Evolutionary conservation across 2,888 invertebrate genomes (phyloP).

Genomic region (Hyles lineata): DNA sequence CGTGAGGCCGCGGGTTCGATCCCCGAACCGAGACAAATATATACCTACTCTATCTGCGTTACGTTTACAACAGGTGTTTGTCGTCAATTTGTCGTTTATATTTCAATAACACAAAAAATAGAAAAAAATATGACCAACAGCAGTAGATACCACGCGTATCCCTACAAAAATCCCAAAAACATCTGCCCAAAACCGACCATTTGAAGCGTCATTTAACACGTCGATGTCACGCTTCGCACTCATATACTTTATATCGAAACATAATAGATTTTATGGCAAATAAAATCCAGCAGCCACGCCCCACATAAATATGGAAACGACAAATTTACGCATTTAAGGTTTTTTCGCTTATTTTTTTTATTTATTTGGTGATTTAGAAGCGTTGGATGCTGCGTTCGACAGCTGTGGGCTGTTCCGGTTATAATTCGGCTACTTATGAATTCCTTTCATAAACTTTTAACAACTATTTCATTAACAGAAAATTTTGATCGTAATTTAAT

Average conservation of each 20-base stretch:
- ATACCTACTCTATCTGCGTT: too few relatives aligned
- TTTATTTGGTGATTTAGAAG: background rate
- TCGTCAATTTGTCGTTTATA: too few relatives aligned
- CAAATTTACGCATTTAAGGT: constrained; percentile 36
- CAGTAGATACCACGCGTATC: constrained; percentile 34
- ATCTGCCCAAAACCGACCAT: constrained; percentile 60
- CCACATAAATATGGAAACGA: constrained; percentile 59
- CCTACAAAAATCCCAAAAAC: constrained; percentile 46
- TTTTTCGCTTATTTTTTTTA: background rate
- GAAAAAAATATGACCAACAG: background rate
- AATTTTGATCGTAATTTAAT: too few relatives aligned
- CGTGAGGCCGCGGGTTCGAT: too few relatives aligned
- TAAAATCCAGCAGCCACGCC: constrained; percentile 73
- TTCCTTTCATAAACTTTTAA: too few relatives aligned
- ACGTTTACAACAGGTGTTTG: too few relatives aligned
- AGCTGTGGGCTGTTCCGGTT: too few relatives aligned
- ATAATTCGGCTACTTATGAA: too few relatives aligned
- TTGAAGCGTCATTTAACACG: constrained; percentile 73
- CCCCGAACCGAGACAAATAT: too few relatives aligned
- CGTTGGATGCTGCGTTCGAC: too few relatives aligned
- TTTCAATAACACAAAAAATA: background rate
- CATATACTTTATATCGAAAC: constrained; percentile 79
- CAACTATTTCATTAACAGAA: too few relatives aligned
- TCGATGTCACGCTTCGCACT: constrained; percentile 76
- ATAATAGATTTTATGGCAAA: constrained; percentile 80